Evolutionary conservation across 1,140 invertebrate species (phyloP), one percentile per base, ranked within the genome.

Genomic region (Drosophila serrata): DNA sequence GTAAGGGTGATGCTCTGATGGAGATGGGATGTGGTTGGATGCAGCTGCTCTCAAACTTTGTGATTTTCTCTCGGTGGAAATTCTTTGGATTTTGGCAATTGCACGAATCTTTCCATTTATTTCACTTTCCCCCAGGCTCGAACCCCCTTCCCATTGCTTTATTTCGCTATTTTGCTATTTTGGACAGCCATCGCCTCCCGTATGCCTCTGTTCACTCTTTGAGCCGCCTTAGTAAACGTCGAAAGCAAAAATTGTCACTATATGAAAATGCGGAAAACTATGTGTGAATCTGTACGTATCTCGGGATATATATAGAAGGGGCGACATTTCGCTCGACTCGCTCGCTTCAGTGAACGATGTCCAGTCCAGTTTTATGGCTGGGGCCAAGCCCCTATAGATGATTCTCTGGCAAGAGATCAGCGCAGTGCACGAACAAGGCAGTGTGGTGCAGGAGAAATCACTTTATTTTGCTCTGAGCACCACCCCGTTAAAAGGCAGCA

Each of bases 31-130:
- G 19, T 13, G 56, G 40, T 81, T 81, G 64, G 81, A 37, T 68
- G 72, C 84, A 88, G 80, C 80, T 80, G 79, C 75, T 77, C 49
- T 77, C 65, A 75, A 73, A 78, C 42, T 65, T 72, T 74, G 63
- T 68, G 69, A 72, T 67, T 76, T 76, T 72, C 58, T 45, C 75
- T 73, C 57, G 43, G 72, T 84, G 68, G 57, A 84, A 88, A 88
- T 87, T 87, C 80, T 87, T 88, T 88, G 82, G 82, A 81, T 86
- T 86, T 86, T 86, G 82, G 79, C 82, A 82, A 87, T 74, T 87
- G 79, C 81, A 75, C 62, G 79, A 79, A 68, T 73, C 64, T 57
- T 79, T 87, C 75, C 79, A 87, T 79, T 82, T 69, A 87, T 79
- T 79, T 82, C 65, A 78, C 69, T 76, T 61, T 68, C 63, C 78